Percentiles rank a stretch among this genome's conserved stretches.
phyloP scores from a whole-genome alignment of 2,888 invertebrate species.

The Heliothis peltigera region DNA sequence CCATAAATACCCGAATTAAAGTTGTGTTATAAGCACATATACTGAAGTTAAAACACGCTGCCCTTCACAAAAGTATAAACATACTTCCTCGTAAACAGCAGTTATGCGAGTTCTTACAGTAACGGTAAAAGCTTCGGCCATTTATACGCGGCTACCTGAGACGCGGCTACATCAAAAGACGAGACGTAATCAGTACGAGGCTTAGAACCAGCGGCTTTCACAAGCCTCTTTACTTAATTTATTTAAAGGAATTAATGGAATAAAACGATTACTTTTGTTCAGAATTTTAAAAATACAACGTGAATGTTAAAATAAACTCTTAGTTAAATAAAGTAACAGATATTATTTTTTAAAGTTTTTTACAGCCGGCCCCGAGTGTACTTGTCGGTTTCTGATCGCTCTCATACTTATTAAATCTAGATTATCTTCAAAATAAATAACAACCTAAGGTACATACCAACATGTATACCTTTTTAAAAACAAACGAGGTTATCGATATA shows the following conservation, averaged over 20 bases:
- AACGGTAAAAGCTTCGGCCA: conserved; percentile 41
- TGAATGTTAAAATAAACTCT: background rate
- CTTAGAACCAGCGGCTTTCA: background rate
- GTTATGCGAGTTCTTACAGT: conserved; percentile 11
- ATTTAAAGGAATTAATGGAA: conserved; percentile 10
- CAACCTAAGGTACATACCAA: too few species aligned
- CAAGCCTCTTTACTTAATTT: conserved; percentile 1
- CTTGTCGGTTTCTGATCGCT: too few species aligned
- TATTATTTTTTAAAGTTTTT: background rate
- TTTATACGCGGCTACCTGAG: conserved; percentile 35
- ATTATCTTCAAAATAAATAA: background rate
- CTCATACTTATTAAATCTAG: too few species aligned
- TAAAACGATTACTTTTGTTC: background rate
- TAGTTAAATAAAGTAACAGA: background rate
- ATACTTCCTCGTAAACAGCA: conserved; percentile 19
- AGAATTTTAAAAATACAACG: conserved; percentile 1
- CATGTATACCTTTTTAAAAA: background rate
- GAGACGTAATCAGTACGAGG: conserved; percentile 13
- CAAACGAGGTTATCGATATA: background rate
- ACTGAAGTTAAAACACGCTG: background rate
- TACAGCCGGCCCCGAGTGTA: too few species aligned
- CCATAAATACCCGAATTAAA: background rate
- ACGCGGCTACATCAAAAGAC: conserved; percentile 23
- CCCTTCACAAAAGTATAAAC: conserved; percentile 2
- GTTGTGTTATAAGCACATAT: conserved; percentile 4